phyloP scores from a whole-genome alignment of 2,113 vertebrate genomes.

The Elgaria multicarinata region DNA sequence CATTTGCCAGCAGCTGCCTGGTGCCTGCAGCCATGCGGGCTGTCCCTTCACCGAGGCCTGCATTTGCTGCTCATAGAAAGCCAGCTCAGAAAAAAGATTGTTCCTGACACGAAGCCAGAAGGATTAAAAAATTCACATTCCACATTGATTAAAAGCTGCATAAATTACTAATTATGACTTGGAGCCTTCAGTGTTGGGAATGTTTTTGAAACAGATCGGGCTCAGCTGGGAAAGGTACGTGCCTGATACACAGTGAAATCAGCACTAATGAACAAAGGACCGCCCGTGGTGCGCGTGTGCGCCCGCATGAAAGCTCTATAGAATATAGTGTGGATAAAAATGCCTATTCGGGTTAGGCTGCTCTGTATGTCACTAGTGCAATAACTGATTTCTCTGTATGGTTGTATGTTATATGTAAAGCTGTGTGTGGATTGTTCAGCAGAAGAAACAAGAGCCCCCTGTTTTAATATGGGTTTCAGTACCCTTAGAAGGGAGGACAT shows the following conservation, averaged over 20 bases:
- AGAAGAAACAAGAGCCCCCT: neutral
- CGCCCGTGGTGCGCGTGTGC: neutral
- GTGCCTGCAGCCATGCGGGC: neutral
- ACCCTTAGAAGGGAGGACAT: neutral
- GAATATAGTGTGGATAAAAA: neutral
- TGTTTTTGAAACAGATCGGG: conserved; percentile 25
- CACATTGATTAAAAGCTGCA: conserved; percentile 43
- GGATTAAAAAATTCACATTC: conserved; percentile 46
- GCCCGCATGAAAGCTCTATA: neutral
- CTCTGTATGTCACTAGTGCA: neutral
- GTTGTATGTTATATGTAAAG: neutral
- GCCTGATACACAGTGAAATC: conserved; percentile 1
- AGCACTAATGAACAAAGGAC: conserved; percentile 18
- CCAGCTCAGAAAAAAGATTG: neutral
- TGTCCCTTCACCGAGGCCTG: neutral
- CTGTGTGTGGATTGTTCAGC: neutral
- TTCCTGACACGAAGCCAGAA: conserved; percentile 26
- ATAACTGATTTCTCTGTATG: neutral
- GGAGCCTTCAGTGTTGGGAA: conserved; percentile 19
- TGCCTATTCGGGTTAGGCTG: neutral
- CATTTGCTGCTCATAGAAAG: neutral
- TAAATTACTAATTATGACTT: conserved; percentile 47
- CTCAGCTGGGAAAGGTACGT: conserved; percentile 32
- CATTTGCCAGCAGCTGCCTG: neutral
- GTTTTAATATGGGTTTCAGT: neutral